Evolutionary conservation across 2,888 invertebrate species (phyloP).

Genomic region (Epiperipatus broadwayi): DNA sequence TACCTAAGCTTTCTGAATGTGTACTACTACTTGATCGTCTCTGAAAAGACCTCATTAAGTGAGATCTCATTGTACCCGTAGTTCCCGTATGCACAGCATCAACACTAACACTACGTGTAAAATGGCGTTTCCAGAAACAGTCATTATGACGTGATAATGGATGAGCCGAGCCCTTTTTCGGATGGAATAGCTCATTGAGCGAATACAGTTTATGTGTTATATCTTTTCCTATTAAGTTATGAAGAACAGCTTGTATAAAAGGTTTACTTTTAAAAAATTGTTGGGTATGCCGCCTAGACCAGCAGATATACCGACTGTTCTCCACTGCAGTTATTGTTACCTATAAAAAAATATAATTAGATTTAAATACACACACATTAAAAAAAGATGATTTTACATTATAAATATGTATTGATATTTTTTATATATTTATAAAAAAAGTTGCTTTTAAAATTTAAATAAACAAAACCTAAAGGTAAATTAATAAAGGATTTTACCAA

Average conservation of each 20-base stretch:
- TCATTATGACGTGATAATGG: too few species aligned
- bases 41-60: constrained; percentile 25
- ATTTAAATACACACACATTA: too few species aligned
- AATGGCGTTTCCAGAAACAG: constrained; percentile 33
- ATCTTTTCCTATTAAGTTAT: constrained; percentile 60
- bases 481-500: too few species aligned
- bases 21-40: too few species aligned
- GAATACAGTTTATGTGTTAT: constrained; percentile 66
- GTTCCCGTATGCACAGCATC: constrained; percentile 58
- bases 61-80: constrained; percentile 49
- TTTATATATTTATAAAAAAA: too few species aligned
- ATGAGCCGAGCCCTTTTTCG: too few species aligned
- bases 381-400: too few species aligned
- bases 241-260: constrained; percentile 50
- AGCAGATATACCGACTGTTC: constrained; percentile 52
- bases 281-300: constrained; percentile 55
- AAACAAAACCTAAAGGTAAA: too few species aligned
- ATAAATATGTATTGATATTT: too few species aligned
- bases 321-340: constrained; percentile 59
- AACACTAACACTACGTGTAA: constrained; percentile 45
- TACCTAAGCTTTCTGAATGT: too few species aligned
- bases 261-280: constrained; percentile 52
- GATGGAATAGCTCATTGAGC: constrained; percentile 54
- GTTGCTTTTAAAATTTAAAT: too few species aligned
- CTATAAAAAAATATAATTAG: too few species aligned